Evolutionary conservation across 1,140 invertebrate species (phyloP), one percentile per base, ranked within the genome.

Genomic region (Bombus polaris): DNA sequence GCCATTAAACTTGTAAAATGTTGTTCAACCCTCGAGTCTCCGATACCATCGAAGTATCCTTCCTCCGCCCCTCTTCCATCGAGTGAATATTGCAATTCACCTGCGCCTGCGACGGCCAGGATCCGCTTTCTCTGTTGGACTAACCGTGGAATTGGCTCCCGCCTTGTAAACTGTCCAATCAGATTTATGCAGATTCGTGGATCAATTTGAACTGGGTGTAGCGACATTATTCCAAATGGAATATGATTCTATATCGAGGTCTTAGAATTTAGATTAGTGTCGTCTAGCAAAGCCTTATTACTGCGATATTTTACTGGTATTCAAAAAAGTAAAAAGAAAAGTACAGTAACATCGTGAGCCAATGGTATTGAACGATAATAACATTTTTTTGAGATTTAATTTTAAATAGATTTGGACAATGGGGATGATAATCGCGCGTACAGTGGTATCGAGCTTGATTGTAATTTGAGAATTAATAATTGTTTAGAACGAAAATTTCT

Each of bases 1-100:
- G 25, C 9, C 25, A 28, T 76, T 59, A 39, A 59, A 76, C 53
- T 76, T 76, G 74, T 59, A 59, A 76, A 76, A 76, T 76, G 35
- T 39, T 76, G n/a, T 76, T 59, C 53, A 57, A 57, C 25, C 62
- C 13, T 25, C 47, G 32, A 32, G 44, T 32, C 32, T 32, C 1
- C 6, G 35, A 53, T 57, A 28, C 4, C 53, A 39, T 25, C 39
- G 12, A 28, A 39, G 22, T 76, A 59, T 53, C 47, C 47, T 53
- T 53, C 6, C 47, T 1, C 47, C 47, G 18, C 3, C 3, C 15
- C n/a, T 44, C 22, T 44, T 13, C 28, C 37, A 15, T 42, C 35
- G 35, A 42, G 25, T n/a, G 70, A 71, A 42, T 39, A 71, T 39
- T 42, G 70, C 18, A 15, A 71, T 22, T 42, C 15, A 70, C 22